Evolutionary conservation across 2,888 invertebrate genomes (phyloP).

Genomic region (Cheilosia variabilis): DNA sequence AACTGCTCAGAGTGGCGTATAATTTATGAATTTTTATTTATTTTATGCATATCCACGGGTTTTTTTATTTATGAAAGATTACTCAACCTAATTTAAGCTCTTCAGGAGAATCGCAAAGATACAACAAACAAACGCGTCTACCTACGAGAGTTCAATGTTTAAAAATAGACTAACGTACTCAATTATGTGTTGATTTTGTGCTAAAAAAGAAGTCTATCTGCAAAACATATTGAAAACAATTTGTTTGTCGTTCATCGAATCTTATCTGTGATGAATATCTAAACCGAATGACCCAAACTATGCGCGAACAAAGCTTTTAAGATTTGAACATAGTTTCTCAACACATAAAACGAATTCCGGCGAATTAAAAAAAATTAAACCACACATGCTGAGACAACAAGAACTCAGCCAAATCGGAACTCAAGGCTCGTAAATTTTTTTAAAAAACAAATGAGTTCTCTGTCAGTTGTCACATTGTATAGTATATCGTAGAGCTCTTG

Average conservation of each 20-base stretch:
- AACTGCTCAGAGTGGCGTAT: background rate
- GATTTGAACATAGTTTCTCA: slow-evolving; percentile 52
- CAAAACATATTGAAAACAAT: slow-evolving; percentile 64
- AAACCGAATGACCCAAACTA: slow-evolving; percentile 5
- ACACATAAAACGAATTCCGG: slow-evolving; percentile 23
- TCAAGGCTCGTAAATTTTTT: slow-evolving; percentile 60
- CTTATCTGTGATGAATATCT: slow-evolving; percentile 62
- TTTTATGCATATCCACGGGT: slow-evolving; percentile 15
- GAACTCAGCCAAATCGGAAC: slow-evolving; percentile 18
- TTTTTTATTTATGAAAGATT: slow-evolving; percentile 14
- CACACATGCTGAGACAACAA: background rate
- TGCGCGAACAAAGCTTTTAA: slow-evolving; percentile 6
- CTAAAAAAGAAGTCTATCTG: background rate
- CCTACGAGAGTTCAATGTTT: slow-evolving; percentile 32
- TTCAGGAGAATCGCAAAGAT: slow-evolving; percentile 1
- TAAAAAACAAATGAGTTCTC: slow-evolving; percentile 62
- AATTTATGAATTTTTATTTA: slow-evolving; percentile 7
- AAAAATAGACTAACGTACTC: slow-evolving; percentile 38
- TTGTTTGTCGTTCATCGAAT: slow-evolving; percentile 51
- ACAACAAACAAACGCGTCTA: slow-evolving; percentile 1
- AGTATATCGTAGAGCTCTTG: background rate
- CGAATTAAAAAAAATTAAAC: slow-evolving; percentile 2
- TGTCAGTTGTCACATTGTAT: slow-evolving; percentile 31
- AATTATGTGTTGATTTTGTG: slow-evolving; percentile 22
- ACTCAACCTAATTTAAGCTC: slow-evolving; percentile 26